Base-by-base conservation (phyloP, 2,113 vertebrate species). In the Hyperopisus bebe region DNA sequence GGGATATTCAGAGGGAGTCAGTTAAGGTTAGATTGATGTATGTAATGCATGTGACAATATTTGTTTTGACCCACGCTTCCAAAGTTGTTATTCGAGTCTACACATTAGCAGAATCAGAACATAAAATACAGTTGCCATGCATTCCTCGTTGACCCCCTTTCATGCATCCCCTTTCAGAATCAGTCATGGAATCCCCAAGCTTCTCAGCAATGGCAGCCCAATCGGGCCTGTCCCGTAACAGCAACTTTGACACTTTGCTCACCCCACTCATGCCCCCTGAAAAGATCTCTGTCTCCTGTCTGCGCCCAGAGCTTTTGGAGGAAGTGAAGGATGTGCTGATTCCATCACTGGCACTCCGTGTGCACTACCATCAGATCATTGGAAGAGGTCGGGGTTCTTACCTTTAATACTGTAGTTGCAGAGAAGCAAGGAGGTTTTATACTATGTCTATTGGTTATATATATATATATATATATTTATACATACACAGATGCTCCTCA, bases 251-350 rank as follows among this genome's bases (percentile, higher is more conserved):
- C 0, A 94, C 94, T 90, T 89, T 89, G 90, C 92, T 92, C 42
- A 84, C 95, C 85, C 97, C 98, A 1, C 92, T 99, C 92, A 92
- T 98, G 74, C 90, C 93, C 13, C 89, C 93, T 24, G 94, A 95
- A 0, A 96, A 94, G 44, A 94, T 95, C 90, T 96, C 94, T 39
- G 91, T 97, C 89, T 93, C 96, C 84, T 95, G 95, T 42, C 93
- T 99, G 55, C 95, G 92, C 9, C 92, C 95, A 0, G 94, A 94
- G 21, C 94, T 99, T 53, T 95, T 99, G 90, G 96, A 97, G 53
- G 97, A 99, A 89, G 98, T 99, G 92, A 99, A 98, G 94, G 97
- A 98, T 50, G 96, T 99, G 89, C 95, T 99, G 90, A 98, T 99
- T 92, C 96, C 97, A 0, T 94, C 97, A 2, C 95, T 97, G 10